These are phyloP conservation scores for Coecobrya sp. DNA, from an alignment of 2,888 invertebrate species.

Conservation along the genomic window DNA sequence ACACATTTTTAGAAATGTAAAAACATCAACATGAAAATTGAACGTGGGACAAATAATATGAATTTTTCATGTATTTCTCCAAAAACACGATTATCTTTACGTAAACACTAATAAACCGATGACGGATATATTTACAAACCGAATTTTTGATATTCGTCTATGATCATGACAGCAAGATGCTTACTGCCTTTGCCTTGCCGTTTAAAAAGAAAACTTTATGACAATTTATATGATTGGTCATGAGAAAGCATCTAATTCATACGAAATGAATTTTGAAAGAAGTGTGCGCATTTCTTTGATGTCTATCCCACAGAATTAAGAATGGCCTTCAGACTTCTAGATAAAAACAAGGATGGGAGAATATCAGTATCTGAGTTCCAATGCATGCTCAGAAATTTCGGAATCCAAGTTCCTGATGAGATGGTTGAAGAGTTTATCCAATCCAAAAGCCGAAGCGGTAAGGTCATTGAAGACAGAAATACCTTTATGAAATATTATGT, in stretches of 20 bases:
- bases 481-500: neutral
- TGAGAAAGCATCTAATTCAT: neutral
- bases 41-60: too few species aligned
- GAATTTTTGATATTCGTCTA: neutral
- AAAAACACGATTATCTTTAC: too few species aligned
- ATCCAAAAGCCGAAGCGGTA: slow-evolving; percentile 92
- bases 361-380: slow-evolving; percentile 93
- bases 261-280: slow-evolving; percentile 11
- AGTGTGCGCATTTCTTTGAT: neutral
- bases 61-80: too few species aligned
- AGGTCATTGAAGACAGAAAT: slow-evolving; percentile 3
- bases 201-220: neutral
- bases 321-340: slow-evolving; percentile 93
- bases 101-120: too few species aligned
- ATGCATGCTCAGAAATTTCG: slow-evolving; percentile 93
- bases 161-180: neutral
- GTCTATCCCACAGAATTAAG: slow-evolving; percentile 90
- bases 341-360: slow-evolving; percentile 93
- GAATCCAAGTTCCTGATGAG: slow-evolving; percentile 92
- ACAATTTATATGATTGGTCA: neutral
- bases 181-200: slow-evolving; percentile 9
- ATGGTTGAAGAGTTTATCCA: slow-evolving; percentile 92
- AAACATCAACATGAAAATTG: too few species aligned
- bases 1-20: too few species aligned
- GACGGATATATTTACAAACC: too few species aligned